Evolutionary conservation across 2,113 vertebrate species (phyloP).

Genomic region (Cryptomyrus ogoouensis): DNA sequence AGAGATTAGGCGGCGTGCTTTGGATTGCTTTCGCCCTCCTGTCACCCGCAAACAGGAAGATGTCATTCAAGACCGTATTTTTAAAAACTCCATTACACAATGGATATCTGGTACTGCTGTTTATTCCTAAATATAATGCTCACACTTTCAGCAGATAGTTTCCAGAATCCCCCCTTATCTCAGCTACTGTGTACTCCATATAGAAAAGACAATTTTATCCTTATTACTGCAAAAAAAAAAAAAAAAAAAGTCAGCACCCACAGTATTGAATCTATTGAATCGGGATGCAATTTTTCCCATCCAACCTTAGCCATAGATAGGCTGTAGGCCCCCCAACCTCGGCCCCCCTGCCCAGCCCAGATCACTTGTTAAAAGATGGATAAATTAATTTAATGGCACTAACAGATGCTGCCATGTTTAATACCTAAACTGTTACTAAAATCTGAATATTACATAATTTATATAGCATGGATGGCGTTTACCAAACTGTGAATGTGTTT

Average conservation of each 20-base stretch:
- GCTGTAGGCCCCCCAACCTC: neutral
- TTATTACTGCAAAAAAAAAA: conserved; percentile 2
- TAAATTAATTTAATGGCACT: neutral
- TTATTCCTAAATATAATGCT: conserved; percentile 4
- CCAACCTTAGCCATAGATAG: neutral
- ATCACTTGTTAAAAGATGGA: neutral
- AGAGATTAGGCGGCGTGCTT: neutral
- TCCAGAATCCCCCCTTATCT: conserved; percentile 10
- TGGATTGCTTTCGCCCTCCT: neutral
- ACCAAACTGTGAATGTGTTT: neutral
- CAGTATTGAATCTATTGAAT: neutral
- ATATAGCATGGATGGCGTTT: neutral
- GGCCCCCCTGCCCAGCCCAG: neutral
- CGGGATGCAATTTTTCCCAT: neutral
- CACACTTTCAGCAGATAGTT: neutral
- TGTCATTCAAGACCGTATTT: neutral
- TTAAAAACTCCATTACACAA: neutral
- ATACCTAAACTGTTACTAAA: neutral
- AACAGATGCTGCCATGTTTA: conserved; percentile 6
- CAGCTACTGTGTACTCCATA: neutral
- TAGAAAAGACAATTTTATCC: conserved; percentile 13
- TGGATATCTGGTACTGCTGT: neutral
- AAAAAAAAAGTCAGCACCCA: neutral
- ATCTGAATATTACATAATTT: neutral
- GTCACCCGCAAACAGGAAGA: conserved; percentile 2